Evolutionary conservation across 1,140 invertebrate genomes (phyloP).

Genomic region (Mercenaria mercenaria): DNA sequence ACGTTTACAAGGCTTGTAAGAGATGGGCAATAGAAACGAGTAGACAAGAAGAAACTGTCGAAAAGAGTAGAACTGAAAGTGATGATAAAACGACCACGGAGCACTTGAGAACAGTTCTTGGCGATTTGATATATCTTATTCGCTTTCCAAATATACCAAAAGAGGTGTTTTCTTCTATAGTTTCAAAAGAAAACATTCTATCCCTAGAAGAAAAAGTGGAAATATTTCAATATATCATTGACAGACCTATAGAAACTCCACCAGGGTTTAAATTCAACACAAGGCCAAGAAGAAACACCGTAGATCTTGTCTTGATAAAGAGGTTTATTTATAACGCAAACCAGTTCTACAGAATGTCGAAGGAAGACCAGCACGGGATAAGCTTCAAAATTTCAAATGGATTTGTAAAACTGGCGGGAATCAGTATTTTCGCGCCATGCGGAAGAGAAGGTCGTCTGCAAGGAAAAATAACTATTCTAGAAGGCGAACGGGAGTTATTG

Average conservation of each 20-base stretch:
- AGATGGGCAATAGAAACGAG: background rate
- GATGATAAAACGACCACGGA: background rate
- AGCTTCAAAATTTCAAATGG: background rate
- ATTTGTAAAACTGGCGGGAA: background rate
- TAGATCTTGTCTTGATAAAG: background rate
- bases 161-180: background rate
- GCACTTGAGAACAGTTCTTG: background rate
- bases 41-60: background rate
- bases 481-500: background rate
- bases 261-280: background rate
- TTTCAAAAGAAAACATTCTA: background rate
- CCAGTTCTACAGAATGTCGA: background rate
- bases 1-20: constrained; percentile 6
- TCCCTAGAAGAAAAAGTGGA: background rate
- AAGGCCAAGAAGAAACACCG: background rate
- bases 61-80: background rate
- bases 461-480: background rate
- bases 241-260: background rate
- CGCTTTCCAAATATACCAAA: background rate
- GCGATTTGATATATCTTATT: background rate
- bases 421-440: background rate
- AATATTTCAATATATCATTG: constrained; percentile 15
- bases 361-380: background rate
- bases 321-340: background rate
- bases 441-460: background rate